Conservation (phyloP, 2,797 vertebrate species). For the Leptodactylus fallax region DNA sequence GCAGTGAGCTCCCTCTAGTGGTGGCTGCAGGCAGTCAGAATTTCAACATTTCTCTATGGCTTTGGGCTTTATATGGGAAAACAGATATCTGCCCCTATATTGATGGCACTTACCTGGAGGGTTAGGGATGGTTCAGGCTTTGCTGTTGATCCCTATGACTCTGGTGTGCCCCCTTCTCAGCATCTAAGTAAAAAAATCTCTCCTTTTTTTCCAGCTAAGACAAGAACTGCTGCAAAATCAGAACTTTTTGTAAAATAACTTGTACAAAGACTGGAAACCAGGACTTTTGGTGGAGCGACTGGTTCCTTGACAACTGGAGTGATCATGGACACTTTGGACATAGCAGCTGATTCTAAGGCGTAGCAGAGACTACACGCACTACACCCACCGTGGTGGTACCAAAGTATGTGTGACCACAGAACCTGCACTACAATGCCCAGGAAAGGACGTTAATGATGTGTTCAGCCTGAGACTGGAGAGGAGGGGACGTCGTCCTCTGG, state of each 20-base stretch:
- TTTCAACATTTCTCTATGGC: too few relatives aligned
- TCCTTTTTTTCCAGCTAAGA: neutral
- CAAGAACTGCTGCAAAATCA: neutral
- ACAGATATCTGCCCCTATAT: too few relatives aligned
- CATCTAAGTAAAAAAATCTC: neutral
- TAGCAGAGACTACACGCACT: constrained; percentile 69
- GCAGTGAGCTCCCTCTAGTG: too few relatives aligned
- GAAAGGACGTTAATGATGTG: neutral
- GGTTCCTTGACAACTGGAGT: constrained; percentile 75
- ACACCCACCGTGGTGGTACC: constrained; percentile 77
- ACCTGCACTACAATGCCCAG: constrained; percentile 5
- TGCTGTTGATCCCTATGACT: too few relatives aligned
- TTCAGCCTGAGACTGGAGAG: neutral
- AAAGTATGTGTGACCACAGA: constrained; percentile 72
- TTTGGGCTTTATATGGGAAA: too few relatives aligned
- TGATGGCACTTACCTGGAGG: too few relatives aligned
- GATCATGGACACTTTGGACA: constrained; percentile 78
- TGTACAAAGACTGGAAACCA: constrained; percentile 72
- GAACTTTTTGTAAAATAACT: constrained; percentile 72
- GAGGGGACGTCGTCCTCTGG: neutral
- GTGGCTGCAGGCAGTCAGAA: too few relatives aligned
- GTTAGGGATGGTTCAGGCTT: too few relatives aligned
- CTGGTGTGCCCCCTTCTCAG: too few relatives aligned
- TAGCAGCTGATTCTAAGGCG: constrained; percentile 74
- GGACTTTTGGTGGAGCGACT: constrained; percentile 73